These are phyloP conservation scores for Nymphicus hollandicus DNA, from an alignment of 2,113 vertebrate species.

Conservation along the genomic window DNA sequence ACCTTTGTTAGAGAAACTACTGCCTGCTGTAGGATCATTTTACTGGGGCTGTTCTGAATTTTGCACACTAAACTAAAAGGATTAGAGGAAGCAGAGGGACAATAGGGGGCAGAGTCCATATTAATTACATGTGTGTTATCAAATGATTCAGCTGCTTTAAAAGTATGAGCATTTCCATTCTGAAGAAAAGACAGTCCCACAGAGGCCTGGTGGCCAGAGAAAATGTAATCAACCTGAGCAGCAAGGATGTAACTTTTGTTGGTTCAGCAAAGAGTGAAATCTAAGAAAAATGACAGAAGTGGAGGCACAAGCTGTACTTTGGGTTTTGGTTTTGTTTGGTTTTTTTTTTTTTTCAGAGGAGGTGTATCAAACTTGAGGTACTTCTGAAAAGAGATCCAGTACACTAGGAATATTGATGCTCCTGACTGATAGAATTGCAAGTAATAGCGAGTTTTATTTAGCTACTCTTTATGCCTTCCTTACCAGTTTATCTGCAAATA, in stretches of 20 bases:
- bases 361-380: not conserved
- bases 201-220: not conserved
- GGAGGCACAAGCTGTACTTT: not conserved
- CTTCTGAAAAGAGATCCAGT: not conserved
- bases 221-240: not conserved
- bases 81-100: not conserved
- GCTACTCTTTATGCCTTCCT: not conserved
- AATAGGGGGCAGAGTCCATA: not conserved
- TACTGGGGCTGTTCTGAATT: not conserved
- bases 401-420: not conserved
- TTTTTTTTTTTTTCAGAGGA: not conserved
- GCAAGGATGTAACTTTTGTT: not conserved
- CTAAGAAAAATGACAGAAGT: not conserved
- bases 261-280: not conserved
- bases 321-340: too few relatives aligned
- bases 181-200: not conserved
- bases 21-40: not conserved
- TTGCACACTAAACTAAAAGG: not conserved
- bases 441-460: not conserved
- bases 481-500: not conserved
- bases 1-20: not conserved
- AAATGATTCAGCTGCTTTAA: not conserved
- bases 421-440: not conserved
- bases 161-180: not conserved
- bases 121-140: not conserved